Evolutionary conservation across 2,888 invertebrate species (phyloP).

Genomic region (Hyposoter dolosus): DNA sequence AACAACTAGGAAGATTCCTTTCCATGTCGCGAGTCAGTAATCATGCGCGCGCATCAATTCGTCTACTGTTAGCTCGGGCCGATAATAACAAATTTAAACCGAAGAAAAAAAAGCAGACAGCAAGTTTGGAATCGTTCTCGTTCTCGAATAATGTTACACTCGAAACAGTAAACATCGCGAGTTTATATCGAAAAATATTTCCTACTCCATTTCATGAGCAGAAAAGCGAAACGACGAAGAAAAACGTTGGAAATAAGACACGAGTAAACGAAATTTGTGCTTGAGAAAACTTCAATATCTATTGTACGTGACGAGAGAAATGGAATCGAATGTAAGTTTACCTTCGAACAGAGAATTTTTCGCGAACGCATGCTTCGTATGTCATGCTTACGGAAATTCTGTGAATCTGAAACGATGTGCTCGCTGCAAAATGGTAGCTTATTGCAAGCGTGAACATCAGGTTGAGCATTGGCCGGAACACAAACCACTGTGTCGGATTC

Average conservation of each 20-base stretch:
- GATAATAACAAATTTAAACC: background rate
- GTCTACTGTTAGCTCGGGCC: background rate
- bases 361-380: slow-evolving; percentile 81
- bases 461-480: background rate
- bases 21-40: background rate
- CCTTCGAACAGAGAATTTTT: slow-evolving; percentile 73
- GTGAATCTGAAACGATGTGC: slow-evolving; percentile 78
- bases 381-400: slow-evolving; percentile 76
- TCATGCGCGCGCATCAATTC: background rate
- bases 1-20: background rate
- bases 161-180: background rate
- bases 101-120: background rate
- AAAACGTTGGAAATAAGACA: background rate
- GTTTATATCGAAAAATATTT: background rate
- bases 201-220: background rate
- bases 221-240: background rate
- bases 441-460: background rate
- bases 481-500: slow-evolving; percentile 27
- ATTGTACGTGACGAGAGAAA: background rate
- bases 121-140: background rate
- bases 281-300: background rate
- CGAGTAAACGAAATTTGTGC: background rate
- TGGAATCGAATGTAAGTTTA: background rate
- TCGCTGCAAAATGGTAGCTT: slow-evolving; percentile 39
- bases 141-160: background rate